These are phyloP conservation scores for Sebastes vulpes DNA, from an alignment of 2,797 vertebrate species.

Conservation along the genomic window DNA sequence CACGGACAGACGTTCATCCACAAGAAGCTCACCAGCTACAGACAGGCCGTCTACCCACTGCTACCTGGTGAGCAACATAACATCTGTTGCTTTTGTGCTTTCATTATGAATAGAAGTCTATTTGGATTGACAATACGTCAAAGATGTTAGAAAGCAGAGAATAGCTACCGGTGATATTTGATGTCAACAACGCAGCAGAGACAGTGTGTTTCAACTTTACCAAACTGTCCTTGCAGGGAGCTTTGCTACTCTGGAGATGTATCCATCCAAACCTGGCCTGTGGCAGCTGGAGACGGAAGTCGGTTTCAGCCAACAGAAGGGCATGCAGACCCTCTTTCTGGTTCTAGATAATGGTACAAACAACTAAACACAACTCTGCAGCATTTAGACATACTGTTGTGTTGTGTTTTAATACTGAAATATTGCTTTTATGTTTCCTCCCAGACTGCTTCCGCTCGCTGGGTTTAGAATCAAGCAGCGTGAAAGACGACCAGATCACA, in stretches of 20 bases:
- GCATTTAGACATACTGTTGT: background rate
- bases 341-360: conserved; percentile 90
- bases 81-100: background rate
- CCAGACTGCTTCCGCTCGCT: conserved; percentile 90
- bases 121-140: background rate
- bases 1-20: conserved; percentile 94
- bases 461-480: conserved; percentile 88
- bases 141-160: too few species aligned
- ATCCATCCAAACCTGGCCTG: conserved; percentile 90
- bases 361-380: background rate
- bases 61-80: conserved; percentile 88
- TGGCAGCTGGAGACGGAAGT: conserved; percentile 96
- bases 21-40: conserved; percentile 85
- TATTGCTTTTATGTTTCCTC: conserved; percentile 9
- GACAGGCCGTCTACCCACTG: conserved; percentile 90
- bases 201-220: background rate
- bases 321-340: conserved; percentile 94
- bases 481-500: conserved; percentile 89
- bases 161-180: background rate
- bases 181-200: background rate
- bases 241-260: conserved; percentile 95
- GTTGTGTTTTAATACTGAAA: background rate
- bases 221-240: conserved; percentile 83
- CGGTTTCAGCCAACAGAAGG: conserved; percentile 89
- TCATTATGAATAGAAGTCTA: background rate